These are phyloP conservation scores for Cyanoderma ruficeps DNA, from an alignment of 2,113 vertebrate genomes.

Conservation along the genomic window DNA sequence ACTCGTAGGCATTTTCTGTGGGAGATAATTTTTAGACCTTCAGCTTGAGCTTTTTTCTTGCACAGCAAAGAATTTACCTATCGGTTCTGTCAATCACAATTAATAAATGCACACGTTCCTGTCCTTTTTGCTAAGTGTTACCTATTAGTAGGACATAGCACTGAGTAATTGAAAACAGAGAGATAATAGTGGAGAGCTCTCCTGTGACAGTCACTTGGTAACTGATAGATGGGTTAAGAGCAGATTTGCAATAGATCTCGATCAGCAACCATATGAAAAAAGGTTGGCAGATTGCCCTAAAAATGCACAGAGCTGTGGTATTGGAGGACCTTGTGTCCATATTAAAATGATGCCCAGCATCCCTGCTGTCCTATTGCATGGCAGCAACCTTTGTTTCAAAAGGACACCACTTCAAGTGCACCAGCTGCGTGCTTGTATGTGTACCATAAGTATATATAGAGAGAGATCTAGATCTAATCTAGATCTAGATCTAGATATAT, in stretches of 20 bases:
- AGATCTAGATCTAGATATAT: neutral
- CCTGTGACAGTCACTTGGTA: neutral
- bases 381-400: neutral
- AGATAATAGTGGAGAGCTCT: neutral
- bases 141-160: neutral
- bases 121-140: neutral
- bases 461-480: too few relatives aligned
- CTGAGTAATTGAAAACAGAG: neutral
- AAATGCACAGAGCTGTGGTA: neutral
- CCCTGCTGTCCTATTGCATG: neutral
- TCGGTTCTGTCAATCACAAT: neutral
- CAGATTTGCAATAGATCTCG: neutral
- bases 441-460: neutral
- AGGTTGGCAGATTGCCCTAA: neutral
- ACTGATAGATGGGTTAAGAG: neutral
- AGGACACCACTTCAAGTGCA: neutral
- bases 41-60: neutral
- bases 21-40: neutral
- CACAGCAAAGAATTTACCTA: neutral
- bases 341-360: neutral
- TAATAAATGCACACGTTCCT: neutral
- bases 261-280: neutral
- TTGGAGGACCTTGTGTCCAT: neutral
- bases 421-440: neutral
- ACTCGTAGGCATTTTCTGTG: neutral